These are phyloP conservation scores for Iphiclides podalirius DNA, from an alignment of 2,888 invertebrate species.

Conservation along the genomic window DNA sequence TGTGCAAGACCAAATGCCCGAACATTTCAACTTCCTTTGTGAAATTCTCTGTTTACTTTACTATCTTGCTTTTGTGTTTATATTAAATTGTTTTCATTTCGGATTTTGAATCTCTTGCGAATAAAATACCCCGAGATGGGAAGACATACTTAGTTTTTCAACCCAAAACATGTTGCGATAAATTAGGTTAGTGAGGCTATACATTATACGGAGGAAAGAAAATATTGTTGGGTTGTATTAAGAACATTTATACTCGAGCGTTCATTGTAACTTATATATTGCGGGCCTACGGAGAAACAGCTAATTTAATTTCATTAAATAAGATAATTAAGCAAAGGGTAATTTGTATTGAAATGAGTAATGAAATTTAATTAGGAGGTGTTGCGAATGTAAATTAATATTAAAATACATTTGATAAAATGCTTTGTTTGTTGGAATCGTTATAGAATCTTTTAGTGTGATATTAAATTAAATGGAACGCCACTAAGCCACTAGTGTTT, in stretches of 20 bases:
- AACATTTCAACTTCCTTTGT: constrained; percentile 69
- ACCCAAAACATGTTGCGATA: constrained; percentile 21
- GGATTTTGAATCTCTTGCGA: constrained; percentile 30
- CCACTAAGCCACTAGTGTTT: constrained; percentile 6
- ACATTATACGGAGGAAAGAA: constrained; percentile 23
- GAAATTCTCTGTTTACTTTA: constrained; percentile 68
- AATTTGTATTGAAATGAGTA: constrained; percentile 22
- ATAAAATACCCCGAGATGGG: constrained; percentile 19
- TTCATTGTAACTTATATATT: constrained; percentile 11
- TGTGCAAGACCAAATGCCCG: constrained; percentile 66
- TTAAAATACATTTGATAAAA: constrained; percentile 6
- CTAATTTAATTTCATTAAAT: constrained; percentile 16
- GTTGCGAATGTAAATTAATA: constrained; percentile 18
- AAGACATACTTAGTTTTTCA: constrained; percentile 18
- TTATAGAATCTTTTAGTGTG: constrained; percentile 11
- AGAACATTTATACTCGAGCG: constrained; percentile 3
- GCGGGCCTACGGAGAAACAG: not conserved
- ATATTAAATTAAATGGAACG: constrained; percentile 22
- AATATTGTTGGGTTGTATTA: constrained; percentile 23
- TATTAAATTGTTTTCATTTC: constrained; percentile 62
- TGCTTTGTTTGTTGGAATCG: constrained; percentile 6
- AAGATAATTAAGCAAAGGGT: constrained; percentile 16
- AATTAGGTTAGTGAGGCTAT: constrained; percentile 22
- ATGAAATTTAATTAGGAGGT: constrained; percentile 18
- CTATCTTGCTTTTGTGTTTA: constrained; percentile 61